Evolutionary conservation across 2,797 vertebrate genomes (phyloP).

Genomic region (Trichosurus vulpecula): DNA sequence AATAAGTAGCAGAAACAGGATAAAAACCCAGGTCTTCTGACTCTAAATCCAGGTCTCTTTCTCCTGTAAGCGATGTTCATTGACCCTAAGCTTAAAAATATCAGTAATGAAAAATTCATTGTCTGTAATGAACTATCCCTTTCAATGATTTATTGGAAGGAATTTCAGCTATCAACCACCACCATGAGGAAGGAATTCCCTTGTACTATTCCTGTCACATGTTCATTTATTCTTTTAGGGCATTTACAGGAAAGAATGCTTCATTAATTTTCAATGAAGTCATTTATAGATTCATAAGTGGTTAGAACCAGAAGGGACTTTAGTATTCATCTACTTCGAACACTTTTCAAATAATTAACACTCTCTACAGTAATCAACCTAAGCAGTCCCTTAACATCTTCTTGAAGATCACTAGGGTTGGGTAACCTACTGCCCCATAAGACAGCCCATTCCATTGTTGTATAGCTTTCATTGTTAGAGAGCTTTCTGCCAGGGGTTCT

Average conservation of each 20-base stretch:
- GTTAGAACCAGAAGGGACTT: not conserved
- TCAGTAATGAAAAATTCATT: not conserved
- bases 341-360: not conserved
- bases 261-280: not conserved
- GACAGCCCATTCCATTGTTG: not conserved
- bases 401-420: not conserved
- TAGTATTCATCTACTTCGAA: not conserved
- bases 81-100: not conserved
- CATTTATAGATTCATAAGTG: not conserved
- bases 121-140: not conserved
- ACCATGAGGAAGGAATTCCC: not conserved
- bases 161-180: not conserved
- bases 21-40: not conserved
- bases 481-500: not conserved
- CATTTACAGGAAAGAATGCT: not conserved
- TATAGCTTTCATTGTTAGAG: not conserved
- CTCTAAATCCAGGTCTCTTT: not conserved
- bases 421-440: not conserved
- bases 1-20: not conserved
- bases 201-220: not conserved
- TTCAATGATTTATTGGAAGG: not conserved
- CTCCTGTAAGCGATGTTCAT: not conserved
- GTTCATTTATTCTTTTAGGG: not conserved
- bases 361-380: not conserved
- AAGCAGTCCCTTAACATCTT: not conserved